These are phyloP conservation scores for Drosophila meridionalis DNA, from an alignment of 2,888 invertebrate genomes.

Conservation along the genomic window DNA sequence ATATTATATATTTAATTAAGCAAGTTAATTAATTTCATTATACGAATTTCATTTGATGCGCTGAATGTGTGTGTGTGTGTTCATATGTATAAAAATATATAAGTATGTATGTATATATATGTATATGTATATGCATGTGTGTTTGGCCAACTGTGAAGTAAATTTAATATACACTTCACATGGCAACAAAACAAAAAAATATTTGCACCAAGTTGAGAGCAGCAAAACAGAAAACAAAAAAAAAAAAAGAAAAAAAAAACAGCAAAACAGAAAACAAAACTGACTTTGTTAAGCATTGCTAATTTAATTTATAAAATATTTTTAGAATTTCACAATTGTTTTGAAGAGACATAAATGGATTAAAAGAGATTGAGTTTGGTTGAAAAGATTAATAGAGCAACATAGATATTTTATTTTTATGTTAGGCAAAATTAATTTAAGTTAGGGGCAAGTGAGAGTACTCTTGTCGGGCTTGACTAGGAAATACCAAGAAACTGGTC, in stretches of 20 bases:
- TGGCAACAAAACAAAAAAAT: constrained; percentile 7
- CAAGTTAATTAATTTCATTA: constrained; percentile 68
- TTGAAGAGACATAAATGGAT: background rate
- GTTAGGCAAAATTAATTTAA: too few species aligned
- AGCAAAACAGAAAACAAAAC: background rate
- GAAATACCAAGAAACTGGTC: too few species aligned
- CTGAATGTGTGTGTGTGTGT: too few species aligned
- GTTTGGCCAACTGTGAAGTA: constrained; percentile 19
- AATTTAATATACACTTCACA: constrained; percentile 18
- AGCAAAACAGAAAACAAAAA: background rate
- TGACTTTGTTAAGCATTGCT: background rate
- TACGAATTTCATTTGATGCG: constrained; percentile 37
- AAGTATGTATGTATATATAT: background rate
- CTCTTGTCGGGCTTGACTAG: too few species aligned
- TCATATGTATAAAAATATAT: background rate
- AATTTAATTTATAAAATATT: constrained; percentile 2
- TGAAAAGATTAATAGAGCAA: background rate
- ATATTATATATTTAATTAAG: constrained; percentile 62
- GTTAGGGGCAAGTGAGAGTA: too few species aligned
- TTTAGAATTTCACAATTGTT: background rate
- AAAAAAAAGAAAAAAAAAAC: too few species aligned
- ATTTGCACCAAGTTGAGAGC: background rate
- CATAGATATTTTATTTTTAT: too few species aligned
- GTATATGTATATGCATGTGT: background rate
- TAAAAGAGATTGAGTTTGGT: background rate